A percentile compares a stretch with the other conserved stretches of the same genome.
phyloP scores from a whole-genome alignment of 2,797 vertebrate species.

The Pseudotriccus pelzelni region DNA sequence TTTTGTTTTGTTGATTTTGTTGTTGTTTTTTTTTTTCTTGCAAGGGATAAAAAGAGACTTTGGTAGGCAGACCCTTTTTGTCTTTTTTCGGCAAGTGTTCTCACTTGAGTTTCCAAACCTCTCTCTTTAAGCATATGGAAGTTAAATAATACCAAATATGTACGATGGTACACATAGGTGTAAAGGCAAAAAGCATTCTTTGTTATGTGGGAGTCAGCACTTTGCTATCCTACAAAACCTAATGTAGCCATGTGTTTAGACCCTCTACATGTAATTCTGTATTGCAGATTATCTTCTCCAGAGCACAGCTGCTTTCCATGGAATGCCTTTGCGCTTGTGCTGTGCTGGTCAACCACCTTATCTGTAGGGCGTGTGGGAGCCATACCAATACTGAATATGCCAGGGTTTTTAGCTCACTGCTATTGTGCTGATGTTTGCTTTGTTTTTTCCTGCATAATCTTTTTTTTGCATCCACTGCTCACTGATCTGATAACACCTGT shows the following conservation, averaged over 20 bases:
- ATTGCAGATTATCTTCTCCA: background rate
- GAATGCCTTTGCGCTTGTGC: background rate
- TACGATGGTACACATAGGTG: background rate
- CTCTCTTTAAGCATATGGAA: background rate
- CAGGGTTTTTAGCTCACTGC: slow-evolving; percentile 1
- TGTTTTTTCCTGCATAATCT: background rate
- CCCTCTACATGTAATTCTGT: background rate
- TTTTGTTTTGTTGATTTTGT: background rate
- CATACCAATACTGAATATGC: background rate
- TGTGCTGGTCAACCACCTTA: background rate
- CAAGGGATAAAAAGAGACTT: background rate
- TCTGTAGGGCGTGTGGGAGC: background rate
- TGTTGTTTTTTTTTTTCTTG: background rate
- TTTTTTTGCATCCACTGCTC: background rate
- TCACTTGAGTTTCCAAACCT: slow-evolving; percentile 26
- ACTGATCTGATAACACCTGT: slow-evolving; percentile 1
- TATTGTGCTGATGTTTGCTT: background rate
- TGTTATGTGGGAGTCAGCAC: background rate
- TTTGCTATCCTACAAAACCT: background rate
- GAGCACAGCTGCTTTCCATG: background rate
- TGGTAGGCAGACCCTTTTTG: slow-evolving; percentile 27
- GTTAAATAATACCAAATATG: slow-evolving; percentile 12
- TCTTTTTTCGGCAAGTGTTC: background rate
- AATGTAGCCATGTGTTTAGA: background rate
- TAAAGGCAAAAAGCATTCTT: background rate